Base-by-base conservation (phyloP, 2,113 vertebrate genomes). In the Prochilodus magdalenae region DNA sequence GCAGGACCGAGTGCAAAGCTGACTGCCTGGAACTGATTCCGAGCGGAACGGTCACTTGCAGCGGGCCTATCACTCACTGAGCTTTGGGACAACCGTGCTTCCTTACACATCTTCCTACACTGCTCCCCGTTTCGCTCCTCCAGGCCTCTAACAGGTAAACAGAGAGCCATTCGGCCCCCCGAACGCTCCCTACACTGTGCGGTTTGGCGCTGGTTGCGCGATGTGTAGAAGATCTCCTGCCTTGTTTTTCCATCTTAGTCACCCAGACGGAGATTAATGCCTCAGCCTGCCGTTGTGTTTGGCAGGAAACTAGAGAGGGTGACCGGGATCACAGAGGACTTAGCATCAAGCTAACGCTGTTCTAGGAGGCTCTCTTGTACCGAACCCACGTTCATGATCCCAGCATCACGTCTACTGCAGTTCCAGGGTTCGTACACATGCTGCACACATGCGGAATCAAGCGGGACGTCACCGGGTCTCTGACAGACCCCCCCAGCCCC, bases 221-320 rank as follows among this genome's bases (percentile, higher is more conserved):
- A 49, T 49, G 10, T n/a, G n/a, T n/a, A 10, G 47, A 49, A 13
- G 20, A 65, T 59, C 60, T 24, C 59, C 73, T 72, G 69, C 57
- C 27, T 12, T 18, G 40, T 57, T 49, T 80, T 71, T 67, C 24
- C 51, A 57, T 86, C 66, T 72, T 74, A 63, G 63, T 84, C 81
- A 79, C 24, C 22, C 22, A 49, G 70, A 59, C 81, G 59, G 18
- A 77, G 71, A 75, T 67, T 67, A 71, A 82, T 67, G 51, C 82
- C 80, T 70, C 72, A 44, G 18, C 6, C 53, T 18, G 79, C 47
- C 5, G 79, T 84, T 87, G 55, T 86, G 33, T 82, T 88, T 86
- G 79, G 81, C 84, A 67, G 29, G 5, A 29, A 26, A 40, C n/a
- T 60, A 73, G 14, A 10, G 55, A 44, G 59, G 47, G 79, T 13